Evolutionary conservation across 1,140 invertebrate species (phyloP), one percentile per base, ranked within the genome.

Genomic region (Amyelois transitella): DNA sequence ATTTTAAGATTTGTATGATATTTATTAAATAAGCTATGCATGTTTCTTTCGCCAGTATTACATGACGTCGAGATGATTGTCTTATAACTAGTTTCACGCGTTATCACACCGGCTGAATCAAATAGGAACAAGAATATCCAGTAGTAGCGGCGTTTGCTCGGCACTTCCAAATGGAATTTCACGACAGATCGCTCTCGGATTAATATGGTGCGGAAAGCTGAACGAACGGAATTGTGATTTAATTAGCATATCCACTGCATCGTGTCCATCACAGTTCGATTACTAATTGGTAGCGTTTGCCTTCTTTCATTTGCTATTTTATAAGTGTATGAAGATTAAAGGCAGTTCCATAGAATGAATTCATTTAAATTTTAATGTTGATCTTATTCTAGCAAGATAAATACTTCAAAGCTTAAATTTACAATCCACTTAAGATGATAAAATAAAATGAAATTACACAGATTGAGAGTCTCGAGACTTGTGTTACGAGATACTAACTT

Each of bases 141-240:
- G n/a, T n/a, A n/a, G n/a, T 66, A 68, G 65, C 65, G 67, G 62
- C 60, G 65, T 60, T 66, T 65, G 71, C 61, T 69, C 69, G 71
- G 69, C 67, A 60, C 60, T 63, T 64, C 62, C 69, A 75, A 80
- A 80, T 80, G 73, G 75, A 80, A 77, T 82, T 75, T 78, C 58
- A 75, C 70, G 77, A 81, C 78, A 81, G 77, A 75, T 67, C 72
- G 72, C 63, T 63, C 64, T 64, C 70, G 72, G 69, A 82, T 80
- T 83, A 81, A 83, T 77, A 78, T 77, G 76, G 64, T 72, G 69
- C 69, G 66, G 71, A 73, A 66, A 65, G 66, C 68, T 66, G 66
- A 67, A 76, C 77, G 73, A 82, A 77, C 81, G 72, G 71, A 71
- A 76, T 69, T 69, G 70, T 66, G 72, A 85, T 81, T 72, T 65